phyloP scores from a whole-genome alignment of 2,888 invertebrate genomes.

The Keiferia lycopersicella region DNA sequence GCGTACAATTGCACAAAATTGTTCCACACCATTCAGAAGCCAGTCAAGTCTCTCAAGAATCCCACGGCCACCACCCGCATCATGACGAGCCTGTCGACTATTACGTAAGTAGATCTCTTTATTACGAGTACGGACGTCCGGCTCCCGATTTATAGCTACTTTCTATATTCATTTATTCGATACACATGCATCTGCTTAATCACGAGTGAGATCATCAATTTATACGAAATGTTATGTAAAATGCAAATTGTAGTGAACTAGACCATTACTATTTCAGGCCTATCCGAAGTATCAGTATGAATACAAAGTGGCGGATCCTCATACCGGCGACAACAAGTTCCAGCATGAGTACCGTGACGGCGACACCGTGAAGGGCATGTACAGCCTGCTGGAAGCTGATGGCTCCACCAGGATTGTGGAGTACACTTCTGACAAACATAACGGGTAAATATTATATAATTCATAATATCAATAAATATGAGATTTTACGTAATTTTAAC shows the following conservation, averaged over 20 bases:
- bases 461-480: neutral
- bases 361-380: slow-evolving; percentile 84
- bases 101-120: slow-evolving; percentile 63
- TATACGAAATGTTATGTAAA: slow-evolving; percentile 44
- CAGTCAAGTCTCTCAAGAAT: neutral
- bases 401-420: slow-evolving; percentile 83
- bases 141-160: slow-evolving; percentile 56
- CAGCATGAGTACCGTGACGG: slow-evolving; percentile 82
- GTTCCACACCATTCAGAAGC: slow-evolving; percentile 34
- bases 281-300: slow-evolving; percentile 82
- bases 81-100: slow-evolving; percentile 72
- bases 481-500: no score
- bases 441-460: slow-evolving; percentile 64
- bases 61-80: slow-evolving; percentile 45
- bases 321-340: slow-evolving; percentile 83
- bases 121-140: slow-evolving; percentile 47
- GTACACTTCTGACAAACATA: slow-evolving; percentile 81
- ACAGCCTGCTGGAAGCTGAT: slow-evolving; percentile 81
- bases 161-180: slow-evolving; percentile 62
- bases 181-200: slow-evolving; percentile 51
- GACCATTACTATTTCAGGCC: slow-evolving; percentile 54
- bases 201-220: slow-evolving; percentile 36
- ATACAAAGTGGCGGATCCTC: slow-evolving; percentile 83
- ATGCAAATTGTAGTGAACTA: slow-evolving; percentile 29
- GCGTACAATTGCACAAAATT: slow-evolving; percentile 19